Conservation (phyloP, 2,113 vertebrate genomes). For the Pyrgilauda ruficollis region DNA sequence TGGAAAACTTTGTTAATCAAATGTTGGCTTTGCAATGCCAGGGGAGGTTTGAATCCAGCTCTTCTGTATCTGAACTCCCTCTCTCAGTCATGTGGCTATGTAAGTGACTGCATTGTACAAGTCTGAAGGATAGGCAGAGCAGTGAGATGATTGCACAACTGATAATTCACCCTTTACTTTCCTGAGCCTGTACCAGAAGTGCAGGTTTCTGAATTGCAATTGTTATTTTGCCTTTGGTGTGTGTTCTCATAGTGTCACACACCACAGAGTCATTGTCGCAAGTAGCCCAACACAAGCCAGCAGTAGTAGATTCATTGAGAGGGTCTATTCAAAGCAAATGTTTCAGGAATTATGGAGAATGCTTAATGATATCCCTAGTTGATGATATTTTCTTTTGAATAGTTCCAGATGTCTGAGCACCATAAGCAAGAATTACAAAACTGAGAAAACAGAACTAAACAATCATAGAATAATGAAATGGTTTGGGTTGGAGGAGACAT, state of each 20-base stretch:
- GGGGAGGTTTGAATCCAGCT: neutral
- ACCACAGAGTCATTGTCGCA: slow-evolving; percentile 31
- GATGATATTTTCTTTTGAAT: slow-evolving; percentile 55
- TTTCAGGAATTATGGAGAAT: slow-evolving; percentile 45
- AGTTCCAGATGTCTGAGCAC: slow-evolving; percentile 68
- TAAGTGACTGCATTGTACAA: neutral
- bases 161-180: neutral
- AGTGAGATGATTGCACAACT: neutral
- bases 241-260: neutral
- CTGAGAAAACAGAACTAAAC: slow-evolving; percentile 36
- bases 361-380: slow-evolving; percentile 59
- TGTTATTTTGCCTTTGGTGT: neutral
- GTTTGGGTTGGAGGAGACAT: neutral
- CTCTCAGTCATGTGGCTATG: neutral
- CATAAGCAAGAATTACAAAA: neutral
- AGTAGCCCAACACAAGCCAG: slow-evolving; percentile 9
- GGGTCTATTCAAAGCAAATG: slow-evolving; percentile 60
- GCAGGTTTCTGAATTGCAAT: neutral
- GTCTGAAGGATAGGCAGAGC: neutral
- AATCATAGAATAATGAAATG: neutral
- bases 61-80: neutral
- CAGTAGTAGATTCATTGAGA: slow-evolving; percentile 39
- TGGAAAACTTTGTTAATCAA: neutral
- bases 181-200: neutral
- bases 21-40: neutral